Evolutionary conservation across 2,113 vertebrate genomes (phyloP), one percentile per base, ranked within the genome.

Genomic region (Bombycilla garrulus): DNA sequence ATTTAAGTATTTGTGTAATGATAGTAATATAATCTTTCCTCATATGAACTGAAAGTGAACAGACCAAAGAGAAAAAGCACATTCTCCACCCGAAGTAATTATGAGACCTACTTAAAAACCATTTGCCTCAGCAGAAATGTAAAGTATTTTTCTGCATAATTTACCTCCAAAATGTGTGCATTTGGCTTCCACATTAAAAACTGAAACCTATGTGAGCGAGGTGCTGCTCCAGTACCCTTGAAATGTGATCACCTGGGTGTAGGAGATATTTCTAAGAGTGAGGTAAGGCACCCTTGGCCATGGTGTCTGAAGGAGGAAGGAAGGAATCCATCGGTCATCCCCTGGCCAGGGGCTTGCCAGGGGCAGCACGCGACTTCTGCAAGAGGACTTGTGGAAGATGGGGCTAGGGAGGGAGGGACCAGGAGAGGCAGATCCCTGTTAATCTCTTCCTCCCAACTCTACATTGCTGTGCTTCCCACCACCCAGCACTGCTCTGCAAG

Each of bases 1-100:
- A 97, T 97, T 98, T 98, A 97, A 97, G 97, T 97, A 96, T 97
- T 97, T 98, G 97, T 97, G 97, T 97, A 97, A 98, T 98, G 97
- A 97, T 87, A 98, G 97, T 96, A 98, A 97, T 88, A 95, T 89
- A 97, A 96, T 96, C 93, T 87, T 97, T 97, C 95, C 95, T 94
- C 86, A 31, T 96, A 96, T 95, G 96, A 97, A 92, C 87, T 95
- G 86, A 95, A 96, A 92, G 97, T 85, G 96, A 97, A 97, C 97
- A 96, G 92, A 92, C 93, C 82, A 97, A 92, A 95, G 92, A 94
- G 94, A 82, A 88, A 95, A 96, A 92, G 38, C 86, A 62, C 64
- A 82, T 89, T 94, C 81, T 95, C 45, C 81, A 94, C 76, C 64
- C 2, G 2, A 54, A 76, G 93, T 93, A 92, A 93, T 93, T 96